Conservation (phyloP, 1,140 invertebrate genomes). For the Leptonema lineaticorne region DNA sequence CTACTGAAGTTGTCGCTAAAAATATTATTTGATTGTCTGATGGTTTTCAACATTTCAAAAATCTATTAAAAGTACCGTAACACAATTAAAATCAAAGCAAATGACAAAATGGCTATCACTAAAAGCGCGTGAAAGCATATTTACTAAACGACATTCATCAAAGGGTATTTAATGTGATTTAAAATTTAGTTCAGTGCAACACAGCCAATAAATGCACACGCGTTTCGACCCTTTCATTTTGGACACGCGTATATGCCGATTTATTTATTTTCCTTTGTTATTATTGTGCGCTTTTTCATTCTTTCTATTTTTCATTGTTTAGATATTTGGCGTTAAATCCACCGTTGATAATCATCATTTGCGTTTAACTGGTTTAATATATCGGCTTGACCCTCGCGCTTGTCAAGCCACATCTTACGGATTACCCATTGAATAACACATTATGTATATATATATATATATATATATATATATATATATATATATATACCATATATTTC, state of each 20-base stretch:
- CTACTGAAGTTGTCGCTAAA: no score
- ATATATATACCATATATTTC: not conserved
- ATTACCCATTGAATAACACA: slow-evolving; percentile 5
- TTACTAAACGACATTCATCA: no score
- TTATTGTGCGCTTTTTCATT: no score
- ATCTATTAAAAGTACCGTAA: no score
- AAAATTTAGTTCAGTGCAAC: no score
- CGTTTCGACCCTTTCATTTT: not conserved
- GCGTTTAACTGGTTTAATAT: not conserved
- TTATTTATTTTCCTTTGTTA: not conserved
- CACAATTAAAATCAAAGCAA: no score
- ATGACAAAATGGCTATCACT: no score
- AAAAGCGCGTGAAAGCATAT: no score
- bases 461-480: no score
- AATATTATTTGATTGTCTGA: no score
- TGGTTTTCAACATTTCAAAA: no score
- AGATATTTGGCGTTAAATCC: slow-evolving; percentile 4
- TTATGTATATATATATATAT: not conserved
- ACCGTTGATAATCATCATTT: not conserved
- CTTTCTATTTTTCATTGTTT: not conserved
- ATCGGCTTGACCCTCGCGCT: not conserved
- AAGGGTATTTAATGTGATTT: no score
- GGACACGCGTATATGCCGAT: not conserved
- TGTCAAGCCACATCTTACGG: slow-evolving; percentile 2
- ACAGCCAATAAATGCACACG: not conserved